phyloP scores from a whole-genome alignment of 2,888 invertebrate genomes.

The Chironomus riparius region DNA sequence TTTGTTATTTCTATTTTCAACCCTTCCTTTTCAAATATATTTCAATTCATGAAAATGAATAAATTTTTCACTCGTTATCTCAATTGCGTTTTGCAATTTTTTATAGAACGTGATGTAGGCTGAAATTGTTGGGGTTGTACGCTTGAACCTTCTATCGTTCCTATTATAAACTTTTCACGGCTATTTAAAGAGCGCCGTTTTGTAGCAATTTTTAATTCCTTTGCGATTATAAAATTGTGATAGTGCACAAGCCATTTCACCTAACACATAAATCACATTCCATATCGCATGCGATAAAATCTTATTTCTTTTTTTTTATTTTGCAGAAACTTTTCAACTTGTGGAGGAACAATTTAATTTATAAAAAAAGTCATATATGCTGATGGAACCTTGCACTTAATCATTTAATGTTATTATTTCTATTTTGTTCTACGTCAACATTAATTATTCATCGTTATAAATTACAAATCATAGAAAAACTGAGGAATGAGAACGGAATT shows the following conservation, averaged over 20 bases:
- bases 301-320: not conserved
- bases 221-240: conserved; percentile 16
- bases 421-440: conserved; percentile 24
- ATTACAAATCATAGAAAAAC: not conserved
- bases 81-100: not conserved
- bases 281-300: conserved; percentile 10
- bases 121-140: not conserved
- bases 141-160: not conserved
- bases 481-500: not conserved
- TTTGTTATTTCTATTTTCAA: not conserved
- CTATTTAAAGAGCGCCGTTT: conserved; percentile 3
- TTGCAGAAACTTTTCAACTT: not conserved
- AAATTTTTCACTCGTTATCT: conserved; percentile 1
- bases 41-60: not conserved
- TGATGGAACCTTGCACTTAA: not conserved
- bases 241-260: conserved; percentile 3
- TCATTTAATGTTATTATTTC: not conserved
- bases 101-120: not conserved
- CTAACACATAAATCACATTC: conserved; percentile 23
- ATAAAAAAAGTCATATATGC: not conserved
- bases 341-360: conserved; percentile 13
- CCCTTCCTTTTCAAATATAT: not conserved
- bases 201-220: not conserved
- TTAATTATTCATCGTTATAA: conserved; percentile 21
- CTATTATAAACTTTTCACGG: not conserved